Evolutionary conservation across 2,888 invertebrate genomes (phyloP), one percentile per base, ranked within the genome.

Genomic region (Gymnoscelis rufifasciata): DNA sequence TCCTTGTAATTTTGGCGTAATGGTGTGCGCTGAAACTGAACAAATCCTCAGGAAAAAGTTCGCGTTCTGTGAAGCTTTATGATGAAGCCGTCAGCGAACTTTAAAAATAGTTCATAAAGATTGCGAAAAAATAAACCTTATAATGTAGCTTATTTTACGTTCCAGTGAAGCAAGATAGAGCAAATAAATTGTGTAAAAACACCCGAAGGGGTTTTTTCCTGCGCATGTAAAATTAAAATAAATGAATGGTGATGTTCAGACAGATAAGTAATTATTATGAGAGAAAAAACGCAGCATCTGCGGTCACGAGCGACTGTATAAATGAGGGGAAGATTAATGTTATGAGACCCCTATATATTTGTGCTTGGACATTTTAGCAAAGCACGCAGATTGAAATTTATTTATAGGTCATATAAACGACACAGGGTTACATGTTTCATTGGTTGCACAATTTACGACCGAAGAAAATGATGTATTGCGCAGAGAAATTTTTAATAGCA

Each of bases 351-450:
- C 71, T 66, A 79, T 77, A 78, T 74, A 73, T 79, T 74, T 74
- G 65, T 72, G 66, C 72, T 72, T 71, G 76, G 77, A 74, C 75
- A 64, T 78, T 79, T 82, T 76, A 74, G 79, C 78, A 71, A 71
- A 71, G 74, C 71, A 70, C 67, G 71, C 68, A 74, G 70, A 68
- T 79, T 73, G 68, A 74, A 78, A 78, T 78, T 74, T 82, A 81
- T 83, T 81, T 83, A 81, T 80, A 63, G 74, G 66, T 68, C 74
- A 69, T 68, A 74, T 71, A 74, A 74, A 69, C 74, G 78, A 74
- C 73, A 68, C 62, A 62, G 69, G 71, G 64, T 74, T 68, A 70
- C 70, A 55, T 73, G 71, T 74, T 68, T 70, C 75, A 74, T 71
- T 75, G 72, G 68, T 57, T 59, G 50, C 49, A 56, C 54, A 66